Evolutionary conservation across 1,140 invertebrate species (phyloP), one percentile per base, ranked within the genome.

Genomic region (Acromyrmex heyeri): DNA sequence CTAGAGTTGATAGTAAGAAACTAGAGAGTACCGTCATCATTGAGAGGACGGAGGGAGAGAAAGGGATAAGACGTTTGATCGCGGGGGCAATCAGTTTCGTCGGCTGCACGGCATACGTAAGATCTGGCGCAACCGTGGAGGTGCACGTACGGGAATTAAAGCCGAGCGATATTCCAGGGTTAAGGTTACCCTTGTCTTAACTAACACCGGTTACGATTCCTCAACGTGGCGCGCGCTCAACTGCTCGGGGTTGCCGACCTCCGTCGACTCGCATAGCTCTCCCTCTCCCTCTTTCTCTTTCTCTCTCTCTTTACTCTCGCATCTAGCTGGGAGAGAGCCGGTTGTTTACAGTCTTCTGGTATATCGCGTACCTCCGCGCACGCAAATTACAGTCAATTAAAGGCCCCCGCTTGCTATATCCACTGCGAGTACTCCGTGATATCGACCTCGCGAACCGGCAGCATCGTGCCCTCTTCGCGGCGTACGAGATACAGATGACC

Each of bases 311-410:
- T 64, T 30, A 21, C 73, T 88, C 81, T 85, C 81, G 24, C 81
- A 83, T 78, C 87, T 88, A 75, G 86, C 59, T 55, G 70, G 72
- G 87, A 76, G 78, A 82, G 82, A 67, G 64, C 72, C 86, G 88
- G 88, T 93, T 92, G 92, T 93, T 93, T 92, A 92, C 92, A 92
- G 89, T 92, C 90, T 91, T 86, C 65, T 86, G 75, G 78, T 78
- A 87, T 87, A 87, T 89, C 87, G 91, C 91, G 87, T 91, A 90
- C 87, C 87, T 86, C 86, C 87, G 92, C 88, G 92, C 91, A 93
- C 89, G 90, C 91, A 93, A 93, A 93, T 93, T 93, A 93, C 88
- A 92, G 91, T 92, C 92, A 93, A 93, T 93, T 93, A 93, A 92
- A 92, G 91, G 79, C 87, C 87, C 88, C 87, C 76, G 87, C 90